Evolutionary conservation across 2,113 vertebrate species (phyloP), one percentile per base, ranked within the genome.

Genomic region (Lasiurus cinereus): DNA sequence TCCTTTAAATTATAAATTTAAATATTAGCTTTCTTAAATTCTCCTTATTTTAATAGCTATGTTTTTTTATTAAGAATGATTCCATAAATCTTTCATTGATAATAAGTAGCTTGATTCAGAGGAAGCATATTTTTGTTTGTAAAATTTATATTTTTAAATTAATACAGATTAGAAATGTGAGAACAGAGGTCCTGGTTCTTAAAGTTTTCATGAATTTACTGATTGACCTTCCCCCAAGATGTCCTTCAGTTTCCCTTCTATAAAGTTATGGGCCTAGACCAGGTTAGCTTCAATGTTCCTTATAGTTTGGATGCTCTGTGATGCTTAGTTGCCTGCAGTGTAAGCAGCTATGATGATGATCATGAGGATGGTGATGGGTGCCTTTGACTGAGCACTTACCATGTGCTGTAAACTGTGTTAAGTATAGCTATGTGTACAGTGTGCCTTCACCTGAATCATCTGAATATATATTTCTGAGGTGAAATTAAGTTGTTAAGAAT

Each of bases 1-100:
- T 19, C 50, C 62, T 93, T 89, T 88, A 7, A 93, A 72, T 93
- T 94, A 46, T 12, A 94, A 93, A 78, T 83, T 86, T 85, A 70
- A 92, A 69, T 90, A 16, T 90, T 90, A 76, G 5, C 4, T 72
- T 93, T 70, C 48, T 77, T 33, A 56, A 67, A 36, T n/a, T 83
- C 73, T 90, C 24, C 14, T 76, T 22, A 83, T 83, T 91, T 94
- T 54, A 46, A 90, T 78, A 62, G 3, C n/a, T 21, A 54, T 50
- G 15, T 83, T 70, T 83, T 83, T 79, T 6, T 80, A 22, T 43
- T 83, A 76, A 39, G 36, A 77, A 43, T 76, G 36, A 88, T 76
- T 74, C 5, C 14, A 69, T 21, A 76, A 85, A 70, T 5, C 16
- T 94, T 85, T 93, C 22, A 59, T 5, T 24, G 11, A 14, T 66